These are phyloP conservation scores for Caranx ignobilis DNA, from an alignment of 2,113 vertebrate species.

Conservation along the genomic window DNA sequence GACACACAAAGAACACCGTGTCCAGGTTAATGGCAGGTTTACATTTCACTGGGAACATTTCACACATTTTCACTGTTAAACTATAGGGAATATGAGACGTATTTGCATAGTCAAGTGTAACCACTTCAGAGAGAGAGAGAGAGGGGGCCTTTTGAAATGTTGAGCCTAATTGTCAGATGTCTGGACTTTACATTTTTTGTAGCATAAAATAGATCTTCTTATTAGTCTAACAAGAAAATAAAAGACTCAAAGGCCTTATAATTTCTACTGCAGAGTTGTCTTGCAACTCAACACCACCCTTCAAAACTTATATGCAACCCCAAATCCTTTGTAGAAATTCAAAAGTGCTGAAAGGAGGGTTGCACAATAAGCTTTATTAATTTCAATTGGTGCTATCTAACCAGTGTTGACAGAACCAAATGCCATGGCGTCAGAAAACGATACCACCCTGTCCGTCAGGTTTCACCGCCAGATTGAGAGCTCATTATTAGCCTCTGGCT, in stretches of 20 bases:
- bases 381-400: conserved; percentile 56
- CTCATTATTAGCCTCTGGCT: conserved; percentile 67
- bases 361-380: conserved; percentile 38
- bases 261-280: neutral
- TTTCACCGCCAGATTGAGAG: conserved; percentile 64
- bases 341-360: conserved; percentile 33
- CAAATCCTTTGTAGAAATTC: conserved; percentile 23
- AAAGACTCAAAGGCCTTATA: neutral
- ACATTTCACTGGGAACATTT: conserved; percentile 69
- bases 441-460: conserved; percentile 72
- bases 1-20: conserved; percentile 69
- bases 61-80: conserved; percentile 63
- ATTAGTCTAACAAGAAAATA: neutral
- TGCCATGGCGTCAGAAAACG: conserved; percentile 57
- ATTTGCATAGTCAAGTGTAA: conserved; percentile 24
- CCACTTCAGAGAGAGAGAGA: conserved; percentile 8
- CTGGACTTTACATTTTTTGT: neutral
- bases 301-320: neutral
- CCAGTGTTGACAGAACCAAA: conserved; percentile 66
- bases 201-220: neutral
- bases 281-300: conserved; percentile 1
- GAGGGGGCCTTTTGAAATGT: conserved; percentile 16
- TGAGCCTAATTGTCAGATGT: neutral
- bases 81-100: conserved; percentile 42
- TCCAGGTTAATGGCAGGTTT: conserved; percentile 72